Base-by-base conservation (phyloP, 2,888 invertebrate genomes). In the Chirona hameri region DNA sequence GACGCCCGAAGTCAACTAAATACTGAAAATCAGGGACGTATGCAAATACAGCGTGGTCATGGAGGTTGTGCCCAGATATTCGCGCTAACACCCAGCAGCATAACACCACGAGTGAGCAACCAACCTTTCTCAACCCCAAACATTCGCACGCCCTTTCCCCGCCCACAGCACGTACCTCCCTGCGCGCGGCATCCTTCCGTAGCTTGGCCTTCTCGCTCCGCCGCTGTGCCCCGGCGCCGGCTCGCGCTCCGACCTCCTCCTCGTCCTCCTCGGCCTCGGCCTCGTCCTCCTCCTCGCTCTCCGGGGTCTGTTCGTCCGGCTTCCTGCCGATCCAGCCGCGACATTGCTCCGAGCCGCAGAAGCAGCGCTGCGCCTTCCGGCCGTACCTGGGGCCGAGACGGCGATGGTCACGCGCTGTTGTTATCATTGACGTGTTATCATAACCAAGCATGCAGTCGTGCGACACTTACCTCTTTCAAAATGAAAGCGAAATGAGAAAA, bases 321-420 rank as follows among this genome's bases (percentile, higher is more conserved):
- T 95, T 93, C 82, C 94, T 94, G 0, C 99, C 99, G 84, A 99
- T 95, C 94, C 95, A 97, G 0, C 99, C 99, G 46, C 97, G 93
- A 87, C 99, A 99, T 86, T 92, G 93, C 15, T 91, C 87, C 0
- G 98, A 91, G 85, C 95, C 97, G 88, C 99, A 99, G 88, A 91
- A 97, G 89, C 99, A 99, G 84, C 93, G 93, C 89, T 99, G 99
- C 0, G 98, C 98, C 87, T 96, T 95, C 89, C 97, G 95, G 12
- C 98, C 96, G 88, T 69, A 81, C 29, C 81, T 81, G 18, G 12
- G 52, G 12, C 10, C 15, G 52, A 52, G 52, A 52, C 18, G 52
- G 52, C n/a, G 39, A 39, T 39, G 39, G 39, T 39, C 39, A 39
- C 39, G 39, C 39, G 7, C 39, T 5, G 39, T 39, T 39, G 39